Conservation (phyloP, 2,888 invertebrate species). For the Eupithecia insigniata region DNA sequence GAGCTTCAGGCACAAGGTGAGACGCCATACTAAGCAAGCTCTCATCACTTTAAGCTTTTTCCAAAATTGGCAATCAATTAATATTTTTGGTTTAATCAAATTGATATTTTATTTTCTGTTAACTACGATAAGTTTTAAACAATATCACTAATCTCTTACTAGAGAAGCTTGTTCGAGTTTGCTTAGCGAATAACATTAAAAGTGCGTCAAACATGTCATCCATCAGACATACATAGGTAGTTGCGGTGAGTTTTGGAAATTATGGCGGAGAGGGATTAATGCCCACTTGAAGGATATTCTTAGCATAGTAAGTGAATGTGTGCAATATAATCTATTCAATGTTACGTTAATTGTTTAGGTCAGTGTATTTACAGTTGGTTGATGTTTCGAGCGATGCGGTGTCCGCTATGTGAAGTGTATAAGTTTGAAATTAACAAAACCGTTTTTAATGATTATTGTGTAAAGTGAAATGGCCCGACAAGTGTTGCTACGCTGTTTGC, state of each 20-base stretch:
- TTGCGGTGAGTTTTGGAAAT: conserved; percentile 82
- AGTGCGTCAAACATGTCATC: conserved; percentile 76
- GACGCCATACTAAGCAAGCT: conserved; percentile 71
- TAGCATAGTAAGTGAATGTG: conserved; percentile 75
- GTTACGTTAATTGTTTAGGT: conserved; percentile 69
- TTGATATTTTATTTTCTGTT: conserved; percentile 15
- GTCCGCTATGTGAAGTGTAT: conserved; percentile 41
- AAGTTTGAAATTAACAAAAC: conserved; percentile 30
- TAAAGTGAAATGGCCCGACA: conserved; percentile 39
- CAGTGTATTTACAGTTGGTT: conserved; percentile 58
- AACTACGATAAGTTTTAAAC: conserved; percentile 12
- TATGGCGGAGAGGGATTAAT: conserved; percentile 84
- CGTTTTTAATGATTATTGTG: conserved; percentile 29
- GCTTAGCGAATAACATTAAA: conserved; percentile 71
- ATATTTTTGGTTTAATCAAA: conserved; percentile 6
- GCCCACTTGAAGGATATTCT: conserved; percentile 73
- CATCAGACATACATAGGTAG: conserved; percentile 76
- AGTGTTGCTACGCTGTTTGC: conserved; percentile 41
- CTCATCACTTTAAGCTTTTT: conserved; percentile 40
- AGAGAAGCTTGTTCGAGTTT: conserved; percentile 62
- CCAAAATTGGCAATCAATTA: conserved; percentile 20
- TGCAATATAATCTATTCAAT: conserved; percentile 75
- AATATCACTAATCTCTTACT: conserved; percentile 18
- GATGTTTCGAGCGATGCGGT: conserved; percentile 54
- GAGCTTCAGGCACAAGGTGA: conserved; percentile 72